phyloP scores from a whole-genome alignment of 2,797 vertebrate genomes.

The Danio jaintianensis region DNA sequence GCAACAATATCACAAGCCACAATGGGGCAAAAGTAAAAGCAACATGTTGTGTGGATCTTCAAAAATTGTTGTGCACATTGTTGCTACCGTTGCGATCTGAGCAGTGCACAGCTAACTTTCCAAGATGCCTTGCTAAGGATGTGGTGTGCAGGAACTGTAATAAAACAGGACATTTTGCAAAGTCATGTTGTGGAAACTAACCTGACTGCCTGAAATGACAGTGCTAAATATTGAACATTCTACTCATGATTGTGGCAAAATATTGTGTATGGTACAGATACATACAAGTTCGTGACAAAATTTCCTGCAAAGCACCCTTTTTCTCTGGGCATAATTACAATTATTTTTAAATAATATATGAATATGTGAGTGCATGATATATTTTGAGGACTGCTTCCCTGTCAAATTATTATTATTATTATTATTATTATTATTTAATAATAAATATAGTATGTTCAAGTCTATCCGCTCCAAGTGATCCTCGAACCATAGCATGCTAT shows the following conservation, averaged over 20 bases:
- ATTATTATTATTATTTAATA: too few species aligned
- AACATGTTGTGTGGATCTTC: slow-evolving; percentile 62
- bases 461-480: too few species aligned
- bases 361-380: too few species aligned
- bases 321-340: too few species aligned
- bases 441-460: too few species aligned
- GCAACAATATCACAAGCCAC: too few species aligned
- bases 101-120: background rate
- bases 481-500: background rate
- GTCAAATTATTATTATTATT: too few species aligned
- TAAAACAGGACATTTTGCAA: slow-evolving; percentile 34
- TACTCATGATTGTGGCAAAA: background rate
- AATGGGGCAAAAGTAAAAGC: too few species aligned
- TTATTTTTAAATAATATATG: too few species aligned
- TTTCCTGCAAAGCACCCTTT: slow-evolving; percentile 2
- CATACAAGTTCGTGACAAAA: background rate
- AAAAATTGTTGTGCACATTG: slow-evolving; percentile 13
- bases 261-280: slow-evolving; percentile 23
- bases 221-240: slow-evolving; percentile 13
- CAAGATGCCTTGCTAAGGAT: background rate
- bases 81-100: background rate
- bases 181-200: background rate
- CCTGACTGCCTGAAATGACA: background rate
- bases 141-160: background rate
- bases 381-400: too few species aligned